Evolutionary conservation across 2,888 invertebrate species (phyloP).

Genomic region (Synanthedon tipuliformis): DNA sequence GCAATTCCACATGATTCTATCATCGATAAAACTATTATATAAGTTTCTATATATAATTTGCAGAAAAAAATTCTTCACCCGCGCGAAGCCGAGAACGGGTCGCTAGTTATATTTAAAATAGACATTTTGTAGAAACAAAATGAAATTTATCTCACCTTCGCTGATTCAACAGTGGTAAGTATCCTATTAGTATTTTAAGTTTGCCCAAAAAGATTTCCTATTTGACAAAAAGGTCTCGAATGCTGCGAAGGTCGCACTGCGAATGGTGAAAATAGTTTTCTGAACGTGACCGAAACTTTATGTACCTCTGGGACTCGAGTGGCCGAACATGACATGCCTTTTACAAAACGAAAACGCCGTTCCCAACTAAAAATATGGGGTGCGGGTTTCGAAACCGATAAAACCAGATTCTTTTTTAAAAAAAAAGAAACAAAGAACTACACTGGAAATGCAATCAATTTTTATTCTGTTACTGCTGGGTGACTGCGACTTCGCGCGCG

Average conservation of each 20-base stretch:
- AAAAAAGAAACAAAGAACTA: neutral
- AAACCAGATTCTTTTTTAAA: neutral
- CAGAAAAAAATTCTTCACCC: too few species aligned
- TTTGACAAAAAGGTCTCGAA: neutral
- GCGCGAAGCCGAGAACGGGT: too few species aligned
- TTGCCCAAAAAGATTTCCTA: neutral
- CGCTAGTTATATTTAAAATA: neutral
- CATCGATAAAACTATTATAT: too few species aligned
- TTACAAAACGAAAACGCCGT: neutral
- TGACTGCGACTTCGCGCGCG: too few species aligned
- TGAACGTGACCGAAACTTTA: neutral
- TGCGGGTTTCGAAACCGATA: neutral
- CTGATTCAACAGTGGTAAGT: neutral
- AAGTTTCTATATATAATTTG: too few species aligned
- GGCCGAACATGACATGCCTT: conserved; percentile 26
- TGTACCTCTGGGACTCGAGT: conserved; percentile 25
- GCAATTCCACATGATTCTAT: too few species aligned
- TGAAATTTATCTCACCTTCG: neutral
- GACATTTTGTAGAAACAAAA: neutral
- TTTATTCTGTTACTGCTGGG: too few species aligned
- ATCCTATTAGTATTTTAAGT: neutral
- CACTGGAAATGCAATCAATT: too few species aligned
- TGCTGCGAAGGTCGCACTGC: neutral
- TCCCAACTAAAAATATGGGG: neutral
- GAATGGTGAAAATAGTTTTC: neutral